Evolutionary conservation across 2,113 vertebrate species (phyloP), one percentile per base, ranked within the genome.

Genomic region (Azemiops feae): DNA sequence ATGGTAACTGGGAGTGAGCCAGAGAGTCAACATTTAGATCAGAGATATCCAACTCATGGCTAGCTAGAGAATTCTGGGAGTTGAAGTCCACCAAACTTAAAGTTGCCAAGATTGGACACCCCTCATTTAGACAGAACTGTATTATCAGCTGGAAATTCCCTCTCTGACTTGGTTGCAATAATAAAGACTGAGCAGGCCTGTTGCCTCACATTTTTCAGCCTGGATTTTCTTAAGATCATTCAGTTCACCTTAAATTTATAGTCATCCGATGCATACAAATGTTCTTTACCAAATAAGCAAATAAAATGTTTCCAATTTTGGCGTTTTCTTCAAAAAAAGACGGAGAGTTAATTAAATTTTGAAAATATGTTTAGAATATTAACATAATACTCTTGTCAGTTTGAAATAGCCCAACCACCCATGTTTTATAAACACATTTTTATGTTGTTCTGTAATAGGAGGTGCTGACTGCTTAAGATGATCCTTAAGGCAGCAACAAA

Each of bases 401-500:
- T 74, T 88, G 47, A 92, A 74, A 74, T 30, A 18, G 50, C 45
- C 25, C 60, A 88, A 54, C 91, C 58, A 74, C 57, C 91, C 91
- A 34, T 60, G 85, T 87, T 87, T 91, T 6, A 60, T 1, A 47
- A 5, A 5, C 11, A 87, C 25, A 69, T 69, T 60, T 18, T 22
- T 27, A 93, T 91, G 87, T 88, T 90, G 23, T 92, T 92, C 90
- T 57, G 90, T 89, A 93, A 52, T 27, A 9, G 1, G 52, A 91
- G 55, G 52, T 22, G 3, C 11, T n/a, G 88, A 93, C 54, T 58
- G 93, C 93, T 74, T 88, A 92, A 90, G 90, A 94, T 30, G 92
- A 58, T 39, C 0, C 0, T 2, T 27, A 30, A 87, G 90, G 69
- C 92, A 93, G 30, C 89, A 92, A 53, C 60, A 95, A 93, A 57